Base-by-base conservation (phyloP, 2,888 invertebrate species). In the Chloromyia formosa region DNA sequence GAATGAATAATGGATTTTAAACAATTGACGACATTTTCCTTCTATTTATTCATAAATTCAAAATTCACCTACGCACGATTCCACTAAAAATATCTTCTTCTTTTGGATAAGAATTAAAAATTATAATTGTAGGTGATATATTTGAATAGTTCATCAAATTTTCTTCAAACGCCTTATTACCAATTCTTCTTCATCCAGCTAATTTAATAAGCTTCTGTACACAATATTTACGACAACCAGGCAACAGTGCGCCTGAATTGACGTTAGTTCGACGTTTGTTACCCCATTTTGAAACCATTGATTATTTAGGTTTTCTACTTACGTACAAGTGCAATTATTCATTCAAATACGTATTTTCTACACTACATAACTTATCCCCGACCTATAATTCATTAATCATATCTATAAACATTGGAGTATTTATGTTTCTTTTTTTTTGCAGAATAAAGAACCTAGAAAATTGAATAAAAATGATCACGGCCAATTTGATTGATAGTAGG, bases 401-500 rank as follows among this genome's bases (percentile, higher is more conserved):
- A 7, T 12, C 49, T 49, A 3, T n/a, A 49, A 49, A 49, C 7
- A 12, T 5, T 42, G 42, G 42, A n/a, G 7, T 35, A 49, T 49
- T 35, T 35, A 35, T 35, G 27, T 35, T 35, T 35, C 2, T 35
- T 7, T 35, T 4, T 35, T 53, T 53, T 53, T 18, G 4, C 12
- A 53, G 7, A 35, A 35, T 49, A n/a, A 49, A n/a, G 49, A n/a
- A 49, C 12, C 14, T 49, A 49, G 12, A 3, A 12, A 49, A 49
- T 49, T 3, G 16, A 2, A 3, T 49, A 4, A 22, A 58, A 58
- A 58, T 22, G 58, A 20, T 22, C 58, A 58, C 23, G 10, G 23
- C 23, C 14, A 60, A 23, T 60, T 60, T 5, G 27, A 60, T 60
- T 60, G 60, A 20, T 23, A 12, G 49, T 49, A 49, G 49, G 49